Evolutionary conservation across 2,797 vertebrate species (phyloP), one percentile per base, ranked within the genome.

Genomic region (Peromyscus eremicus): DNA sequence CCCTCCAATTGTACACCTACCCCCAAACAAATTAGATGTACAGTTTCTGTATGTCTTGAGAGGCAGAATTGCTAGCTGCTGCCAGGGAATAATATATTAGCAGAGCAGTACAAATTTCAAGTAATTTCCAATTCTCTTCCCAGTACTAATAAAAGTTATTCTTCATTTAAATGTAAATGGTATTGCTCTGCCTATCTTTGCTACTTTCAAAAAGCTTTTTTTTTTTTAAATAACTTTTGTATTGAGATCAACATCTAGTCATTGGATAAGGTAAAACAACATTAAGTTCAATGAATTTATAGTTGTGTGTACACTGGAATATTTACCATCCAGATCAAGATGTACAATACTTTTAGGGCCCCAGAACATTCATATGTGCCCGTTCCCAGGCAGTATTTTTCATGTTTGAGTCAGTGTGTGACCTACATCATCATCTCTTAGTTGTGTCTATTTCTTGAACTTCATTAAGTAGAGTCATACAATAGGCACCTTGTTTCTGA

Each of bases 111-210:
- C 82, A 91, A 34, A 96, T 95, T 94, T 89, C 46, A 94, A 92
- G 88, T 87, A 70, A 87, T 96, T 95, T 96, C 62, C 79, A 94
- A 40, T 94, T 96, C 77, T 92, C 14, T 70, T 94, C 46, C 19
- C 43, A 94, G 32, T 89, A 86, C 57, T 94, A 95, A 91, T 96
- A 95, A 94, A 92, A 89, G 14, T 88, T 95, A 93, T 71, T 96
- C 57, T 76, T 92, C 9, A 40, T 86, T 96, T 96, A 91, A 93
- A 92, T 86, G 71, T 95, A 96, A 97, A 91, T 96, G 68, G 16
- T 82, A 81, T 95, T 62, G 43, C 71, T 94, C 75, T 91, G 73
- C 46, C 14, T 95, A 25, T 80, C 82, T 93, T 93, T 92, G 34
- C 43, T 34, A 88, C 37, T 83, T 96, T 96, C 40, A 73, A 86